A percentile compares a stretch with the other conserved stretches of the same genome.
Evolutionary conservation across 2,888 invertebrate species (phyloP).

Genomic region (Drosophila acutilabella): DNA sequence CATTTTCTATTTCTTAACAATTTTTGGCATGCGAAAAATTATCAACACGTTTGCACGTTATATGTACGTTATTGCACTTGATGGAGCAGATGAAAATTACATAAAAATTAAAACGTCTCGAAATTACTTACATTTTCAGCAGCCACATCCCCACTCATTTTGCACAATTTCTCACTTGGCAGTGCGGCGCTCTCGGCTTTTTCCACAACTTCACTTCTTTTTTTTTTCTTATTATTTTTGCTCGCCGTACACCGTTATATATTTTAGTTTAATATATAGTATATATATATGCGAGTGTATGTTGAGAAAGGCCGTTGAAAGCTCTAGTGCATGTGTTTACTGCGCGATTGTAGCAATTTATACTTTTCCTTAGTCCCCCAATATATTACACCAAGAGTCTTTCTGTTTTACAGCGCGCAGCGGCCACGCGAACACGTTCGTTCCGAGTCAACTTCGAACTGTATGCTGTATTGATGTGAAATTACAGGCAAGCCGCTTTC

Average conservation of each 20-base stretch:
- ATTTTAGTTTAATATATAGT: slow-evolving; percentile 30
- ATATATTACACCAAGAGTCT: slow-evolving; percentile 76
- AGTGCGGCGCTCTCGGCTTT: slow-evolving; percentile 72
- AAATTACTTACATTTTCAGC: slow-evolving; percentile 82
- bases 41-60: slow-evolving; percentile 65
- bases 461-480: slow-evolving; percentile 54
- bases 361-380: slow-evolving; percentile 62
- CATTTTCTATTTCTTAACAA: background rate
- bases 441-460: slow-evolving; percentile 62
- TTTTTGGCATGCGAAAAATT: slow-evolving; percentile 29
- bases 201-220: slow-evolving; percentile 53
- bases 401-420: slow-evolving; percentile 64
- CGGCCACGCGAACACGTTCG: slow-evolving; percentile 69
- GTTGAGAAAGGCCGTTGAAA: slow-evolving; percentile 18
- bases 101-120: slow-evolving; percentile 63
- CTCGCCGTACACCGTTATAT: slow-evolving; percentile 39
- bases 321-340: slow-evolving; percentile 40
- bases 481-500: slow-evolving; percentile 9
- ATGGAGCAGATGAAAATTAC: slow-evolving; percentile 58
- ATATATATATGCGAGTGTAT: slow-evolving; percentile 18
- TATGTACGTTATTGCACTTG: slow-evolving; percentile 34
- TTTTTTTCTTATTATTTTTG: slow-evolving; percentile 20
- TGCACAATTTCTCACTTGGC: slow-evolving; percentile 67
- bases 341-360: slow-evolving; percentile 45
- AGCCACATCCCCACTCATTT: slow-evolving; percentile 84